Evolutionary conservation across 2,797 vertebrate genomes (phyloP).

Genomic region (Pipistrellus pygmaeus): DNA sequence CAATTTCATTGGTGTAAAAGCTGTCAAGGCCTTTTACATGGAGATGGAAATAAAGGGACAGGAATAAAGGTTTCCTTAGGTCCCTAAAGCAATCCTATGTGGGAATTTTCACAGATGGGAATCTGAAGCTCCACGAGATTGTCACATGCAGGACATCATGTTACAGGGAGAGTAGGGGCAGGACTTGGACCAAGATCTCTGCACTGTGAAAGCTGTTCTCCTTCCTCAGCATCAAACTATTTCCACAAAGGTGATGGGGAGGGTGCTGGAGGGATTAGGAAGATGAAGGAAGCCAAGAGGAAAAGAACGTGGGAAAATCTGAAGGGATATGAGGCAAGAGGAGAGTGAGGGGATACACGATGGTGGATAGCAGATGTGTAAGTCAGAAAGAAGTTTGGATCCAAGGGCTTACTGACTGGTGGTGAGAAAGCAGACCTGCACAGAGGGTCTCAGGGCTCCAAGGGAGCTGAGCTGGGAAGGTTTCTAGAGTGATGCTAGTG

Average conservation of each 20-base stretch:
- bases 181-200: neutral
- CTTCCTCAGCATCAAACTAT: no score
- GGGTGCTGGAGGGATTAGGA: neutral
- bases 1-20: neutral
- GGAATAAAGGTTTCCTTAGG: neutral
- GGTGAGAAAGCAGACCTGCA: neutral
- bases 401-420: neutral
- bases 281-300: neutral
- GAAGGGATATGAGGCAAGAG: neutral
- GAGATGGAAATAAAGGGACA: neutral
- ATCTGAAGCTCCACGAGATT: neutral
- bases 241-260: neutral
- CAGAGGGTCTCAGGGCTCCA: neutral
- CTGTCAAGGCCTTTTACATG: neutral
- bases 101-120: neutral
- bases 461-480: fast-evolving
- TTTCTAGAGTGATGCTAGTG: neutral
- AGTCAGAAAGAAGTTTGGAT: neutral
- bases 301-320: neutral
- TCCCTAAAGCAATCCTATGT: neutral
- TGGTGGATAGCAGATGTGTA: no score
- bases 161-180: neutral
- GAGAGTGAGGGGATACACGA: no score
- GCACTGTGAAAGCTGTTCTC: neutral
- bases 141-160: fast-evolving